Percentiles rank a stretch among this genome's conserved stretches.
Conservation (phyloP, 92 coral and sea anemone genomes). For the Pocillopora meandrina region DNA sequence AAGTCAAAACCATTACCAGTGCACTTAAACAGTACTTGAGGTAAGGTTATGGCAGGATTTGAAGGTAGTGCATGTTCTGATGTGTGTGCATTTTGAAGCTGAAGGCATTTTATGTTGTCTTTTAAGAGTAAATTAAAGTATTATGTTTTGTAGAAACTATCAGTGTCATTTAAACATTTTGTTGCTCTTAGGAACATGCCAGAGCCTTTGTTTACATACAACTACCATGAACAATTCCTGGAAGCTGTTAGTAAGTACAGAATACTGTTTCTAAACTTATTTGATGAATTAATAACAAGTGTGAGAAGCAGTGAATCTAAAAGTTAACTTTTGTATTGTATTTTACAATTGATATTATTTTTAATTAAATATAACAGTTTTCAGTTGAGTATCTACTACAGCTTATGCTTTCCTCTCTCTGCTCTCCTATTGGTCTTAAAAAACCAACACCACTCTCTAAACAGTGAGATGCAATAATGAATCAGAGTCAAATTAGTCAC, state of each 20-base stretch:
- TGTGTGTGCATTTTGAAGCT: too few relatives aligned
- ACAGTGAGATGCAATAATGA: too few relatives aligned
- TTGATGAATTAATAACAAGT: background rate
- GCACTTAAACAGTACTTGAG: constrained; percentile 94
- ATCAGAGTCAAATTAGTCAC: too few relatives aligned
- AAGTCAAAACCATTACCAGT: constrained; percentile 97
- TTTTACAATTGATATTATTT: too few relatives aligned
- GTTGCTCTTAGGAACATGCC: constrained; percentile 81
- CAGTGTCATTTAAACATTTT: background rate
- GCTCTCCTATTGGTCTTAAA: background rate
- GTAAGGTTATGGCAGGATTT: constrained; percentile 36
- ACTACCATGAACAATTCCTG: constrained; percentile 84
- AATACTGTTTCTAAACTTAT: background rate
- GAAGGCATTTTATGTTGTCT: too few relatives aligned
- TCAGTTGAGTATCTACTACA: too few relatives aligned
- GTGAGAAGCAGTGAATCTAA: too few relatives aligned
- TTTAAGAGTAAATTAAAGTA: too few relatives aligned
- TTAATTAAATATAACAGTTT: too few relatives aligned
- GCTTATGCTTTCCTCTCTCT: too few relatives aligned
- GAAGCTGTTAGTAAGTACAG: constrained; percentile 94
- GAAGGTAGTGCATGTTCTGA: background rate
- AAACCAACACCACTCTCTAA: background rate
- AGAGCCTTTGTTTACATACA: constrained; percentile 89
- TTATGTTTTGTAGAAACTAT: too few relatives aligned
- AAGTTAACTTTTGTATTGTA: background rate